Percentiles rank a stretch among this genome's conserved stretches.
Evolutionary conservation across 1,140 invertebrate species (phyloP).

Genomic region (Procambarus virginalis): DNA sequence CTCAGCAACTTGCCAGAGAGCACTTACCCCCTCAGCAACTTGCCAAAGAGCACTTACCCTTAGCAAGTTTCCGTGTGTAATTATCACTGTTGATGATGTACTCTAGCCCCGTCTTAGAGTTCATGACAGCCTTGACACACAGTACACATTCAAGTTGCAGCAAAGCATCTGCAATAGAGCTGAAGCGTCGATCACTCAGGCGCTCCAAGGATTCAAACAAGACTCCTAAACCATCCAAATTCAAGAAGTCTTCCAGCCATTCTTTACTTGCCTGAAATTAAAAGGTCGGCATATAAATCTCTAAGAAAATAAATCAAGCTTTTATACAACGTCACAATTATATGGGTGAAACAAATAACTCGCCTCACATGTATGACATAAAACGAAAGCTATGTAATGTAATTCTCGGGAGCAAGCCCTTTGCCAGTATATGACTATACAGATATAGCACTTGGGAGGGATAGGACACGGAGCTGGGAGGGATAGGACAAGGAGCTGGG

Average conservation of each 20-base stretch:
- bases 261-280: slow-evolving; percentile 70
- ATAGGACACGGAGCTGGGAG: too few relatives aligned
- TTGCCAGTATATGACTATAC: too few relatives aligned
- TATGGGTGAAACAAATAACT: too few relatives aligned
- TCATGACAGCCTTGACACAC: slow-evolving; percentile 76
- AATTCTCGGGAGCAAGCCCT: too few relatives aligned
- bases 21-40: too few relatives aligned
- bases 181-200: slow-evolving; percentile 72
- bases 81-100: slow-evolving; percentile 75
- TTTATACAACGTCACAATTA: too few relatives aligned
- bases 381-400: too few relatives aligned
- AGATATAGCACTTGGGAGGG: too few relatives aligned
- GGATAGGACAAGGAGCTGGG: too few relatives aligned
- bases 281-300: background rate
- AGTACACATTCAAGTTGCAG: slow-evolving; percentile 75
- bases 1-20: too few relatives aligned
- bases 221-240: slow-evolving; percentile 74
- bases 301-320: too few relatives aligned
- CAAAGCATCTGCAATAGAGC: slow-evolving; percentile 74
- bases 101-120: slow-evolving; percentile 76
- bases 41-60: slow-evolving; percentile 72
- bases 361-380: too few relatives aligned
- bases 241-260: slow-evolving; percentile 77
- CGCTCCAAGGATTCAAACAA: slow-evolving; percentile 75
- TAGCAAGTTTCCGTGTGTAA: slow-evolving; percentile 74